Evolutionary conservation across 2,797 vertebrate genomes (phyloP), one percentile per base, ranked within the genome.

Genomic region (Chrosomus eos): DNA sequence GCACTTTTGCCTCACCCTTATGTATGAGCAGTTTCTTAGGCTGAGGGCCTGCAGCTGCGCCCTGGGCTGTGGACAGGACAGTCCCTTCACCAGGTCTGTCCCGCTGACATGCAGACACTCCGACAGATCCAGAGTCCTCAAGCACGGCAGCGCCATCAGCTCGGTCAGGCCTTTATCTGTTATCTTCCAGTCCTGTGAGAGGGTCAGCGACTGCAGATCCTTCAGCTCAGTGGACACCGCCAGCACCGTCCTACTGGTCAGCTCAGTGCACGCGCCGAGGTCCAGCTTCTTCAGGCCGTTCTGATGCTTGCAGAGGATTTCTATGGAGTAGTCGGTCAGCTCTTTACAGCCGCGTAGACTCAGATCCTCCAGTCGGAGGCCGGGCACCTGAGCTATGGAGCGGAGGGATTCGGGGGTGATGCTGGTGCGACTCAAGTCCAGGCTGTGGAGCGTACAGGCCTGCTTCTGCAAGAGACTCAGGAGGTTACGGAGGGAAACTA

Each of bases 351-450:
- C 91, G 0, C 93, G 95, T 70, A 97, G 91, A 75, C 74, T 86
- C 64, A 97, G 87, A 55, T 96, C 95, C 88, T 92, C 87, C 51
- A 97, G 87, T 4, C 83, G 83, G 60, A 97, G 90, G 73, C 92
- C 92, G 3, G 92, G 87, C 33, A 96, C 94, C 87, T 94, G 94
- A 48, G 91, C 94, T 62, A 97, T 82, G 1, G 92, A 92, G 83
- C 90, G 89, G n/a, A 97, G 89, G 0, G 95, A 95, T 85, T 95
- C 92, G 0, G 94, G 93, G 0, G 92, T 95, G 90, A 97, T 93
- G 81, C 93, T 92, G 51, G 96, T 97, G 62, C 95, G 93, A 77
- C 96, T 96, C 86, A 97, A 91, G 90, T 97, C 94, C 90, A 97
- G 92, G 60, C 91, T 90, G 0, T 83, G 86, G 0, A 97, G 79